phyloP scores from a whole-genome alignment of 92 coral and sea anemone genomes.

The Desmophyllum pertusum region DNA sequence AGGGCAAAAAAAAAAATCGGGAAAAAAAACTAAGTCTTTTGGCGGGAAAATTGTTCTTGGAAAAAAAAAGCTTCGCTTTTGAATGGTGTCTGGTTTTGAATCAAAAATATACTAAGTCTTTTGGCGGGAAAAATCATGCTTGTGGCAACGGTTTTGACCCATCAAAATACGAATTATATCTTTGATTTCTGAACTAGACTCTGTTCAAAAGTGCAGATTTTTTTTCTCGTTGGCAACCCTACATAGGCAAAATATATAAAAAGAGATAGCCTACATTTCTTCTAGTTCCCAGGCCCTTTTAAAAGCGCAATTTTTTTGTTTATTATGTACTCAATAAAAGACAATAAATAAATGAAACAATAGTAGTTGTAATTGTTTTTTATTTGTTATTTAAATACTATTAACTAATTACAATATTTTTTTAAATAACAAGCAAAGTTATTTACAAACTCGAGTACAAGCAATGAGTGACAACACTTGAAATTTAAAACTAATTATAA shows the following conservation, averaged over 20 bases:
- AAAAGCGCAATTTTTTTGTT: background rate
- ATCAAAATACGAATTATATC: background rate
- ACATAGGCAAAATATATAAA: background rate
- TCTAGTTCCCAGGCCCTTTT: background rate
- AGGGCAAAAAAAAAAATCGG: background rate
- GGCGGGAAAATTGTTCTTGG: background rate
- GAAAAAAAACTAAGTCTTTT: too few relatives aligned
- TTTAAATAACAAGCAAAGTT: background rate
- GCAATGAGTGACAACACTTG: too few relatives aligned
- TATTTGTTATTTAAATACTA: background rate
- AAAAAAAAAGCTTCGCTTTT: background rate
- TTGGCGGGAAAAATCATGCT: too few relatives aligned
- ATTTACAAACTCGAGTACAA: background rate
- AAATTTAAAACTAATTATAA: too few relatives aligned
- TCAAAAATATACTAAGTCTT: too few relatives aligned
- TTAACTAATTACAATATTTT: background rate
- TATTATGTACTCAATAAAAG: background rate
- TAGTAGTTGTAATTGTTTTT: background rate
- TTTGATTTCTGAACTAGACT: background rate
- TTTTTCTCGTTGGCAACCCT: background rate
- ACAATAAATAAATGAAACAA: background rate
- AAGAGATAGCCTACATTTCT: constrained; percentile 4
- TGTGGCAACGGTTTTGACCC: background rate
- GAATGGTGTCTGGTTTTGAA: too few relatives aligned
- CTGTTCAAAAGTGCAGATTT: background rate